Evolutionary conservation across 2,888 invertebrate genomes (phyloP), one percentile per base, ranked within the genome.

Genomic region (Drosophila borborema): DNA sequence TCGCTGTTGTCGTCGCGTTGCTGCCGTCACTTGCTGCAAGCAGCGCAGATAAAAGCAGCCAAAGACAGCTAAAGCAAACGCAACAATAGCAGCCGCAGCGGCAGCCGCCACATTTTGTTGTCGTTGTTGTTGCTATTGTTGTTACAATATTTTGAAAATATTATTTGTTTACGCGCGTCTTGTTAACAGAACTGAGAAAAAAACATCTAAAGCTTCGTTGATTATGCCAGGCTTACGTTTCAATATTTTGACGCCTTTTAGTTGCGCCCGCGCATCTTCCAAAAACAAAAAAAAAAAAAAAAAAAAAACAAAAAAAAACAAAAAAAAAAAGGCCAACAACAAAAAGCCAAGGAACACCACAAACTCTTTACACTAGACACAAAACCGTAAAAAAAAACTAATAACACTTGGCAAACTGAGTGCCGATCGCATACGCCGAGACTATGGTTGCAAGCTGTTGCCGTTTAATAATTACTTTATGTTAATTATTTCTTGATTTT

Each of bases 241-340:
- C 54, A 72, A 63, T 74, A 73, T 75, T 78, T 67, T 69, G 67
- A 59, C 55, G 64, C 53, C 41, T 75, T 80, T 80, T 72, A 78
- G 82, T 78, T 85, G 85, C 82, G 85, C 85, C 82, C 85, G 83
- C 83, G 85, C 85, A 83, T 85, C 82, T 67, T 64, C 55, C 67
- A 74, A 67, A 64, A 58, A 51, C 7, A 74, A 62, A 9, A 73
- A 65, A 40, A 40, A 28, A 61, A 34, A 46, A 60, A 58, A 58
- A 41, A 45, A 59, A 20, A 59, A 62, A 49, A 51, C 60, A 38
- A 14, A 51, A 36, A 46, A 60, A 55, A 67, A 59, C 10, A 51
- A 28, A 46, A 61, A 55, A 67, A 59, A 46, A 28, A 28, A 28
- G 3, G 20, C 45, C 54, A 43, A 31, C 53, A 72, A 64, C 54